Evolutionary conservation across 2,888 invertebrate species (phyloP).

Genomic region (Trissolcus brochymenae): DNA sequence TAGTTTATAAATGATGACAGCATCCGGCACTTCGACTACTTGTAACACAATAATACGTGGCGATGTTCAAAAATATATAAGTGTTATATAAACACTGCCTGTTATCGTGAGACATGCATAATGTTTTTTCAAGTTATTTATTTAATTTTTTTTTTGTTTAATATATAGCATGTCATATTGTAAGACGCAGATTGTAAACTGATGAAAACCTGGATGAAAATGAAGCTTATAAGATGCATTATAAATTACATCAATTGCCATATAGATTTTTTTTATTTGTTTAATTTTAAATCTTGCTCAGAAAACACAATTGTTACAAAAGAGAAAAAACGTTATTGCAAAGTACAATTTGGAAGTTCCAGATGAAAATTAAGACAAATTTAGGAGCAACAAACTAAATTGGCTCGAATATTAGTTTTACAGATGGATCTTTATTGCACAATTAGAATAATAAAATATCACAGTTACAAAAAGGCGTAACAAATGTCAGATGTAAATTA

Average conservation of each 20-base stretch:
- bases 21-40: conserved; percentile 54
- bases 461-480: conserved; percentile 43
- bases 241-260: conserved; percentile 10
- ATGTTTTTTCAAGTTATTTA: conserved; percentile 20
- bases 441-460: conserved; percentile 28
- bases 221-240: conserved; percentile 18
- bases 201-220: background rate
- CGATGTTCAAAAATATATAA: conserved; percentile 49
- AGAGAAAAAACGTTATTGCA: background rate
- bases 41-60: conserved; percentile 42
- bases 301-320: too few relatives aligned
- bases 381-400: conserved; percentile 12
- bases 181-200: too few relatives aligned
- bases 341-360: too few relatives aligned
- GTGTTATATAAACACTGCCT: conserved; percentile 40
- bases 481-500: conserved; percentile 17
- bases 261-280: conserved; percentile 1
- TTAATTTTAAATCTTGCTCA: conserved; percentile 5
- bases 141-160: conserved; percentile 4
- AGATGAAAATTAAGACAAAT: conserved; percentile 5
- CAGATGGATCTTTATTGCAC: conserved; percentile 39
- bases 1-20: conserved; percentile 35
- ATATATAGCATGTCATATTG: conserved; percentile 37
- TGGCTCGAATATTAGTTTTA: conserved; percentile 15
- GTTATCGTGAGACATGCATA: background rate